Evolutionary conservation across 2,888 invertebrate genomes (phyloP).

Genomic region (Oligia strigilis): DNA sequence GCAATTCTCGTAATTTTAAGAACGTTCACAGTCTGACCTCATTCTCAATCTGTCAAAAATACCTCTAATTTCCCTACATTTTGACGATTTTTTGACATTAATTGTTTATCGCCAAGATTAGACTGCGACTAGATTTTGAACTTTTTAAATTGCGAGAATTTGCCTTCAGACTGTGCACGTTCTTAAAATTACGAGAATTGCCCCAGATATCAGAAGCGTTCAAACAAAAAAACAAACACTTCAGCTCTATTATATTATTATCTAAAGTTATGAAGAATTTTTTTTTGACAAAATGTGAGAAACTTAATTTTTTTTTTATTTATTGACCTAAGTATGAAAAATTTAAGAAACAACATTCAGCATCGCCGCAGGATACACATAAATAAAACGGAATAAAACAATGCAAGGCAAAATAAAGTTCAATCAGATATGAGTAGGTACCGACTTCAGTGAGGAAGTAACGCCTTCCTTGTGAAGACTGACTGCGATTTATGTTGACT

Average conservation of each 20-base stretch:
- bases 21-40: too few species aligned
- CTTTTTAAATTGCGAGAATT: too few species aligned
- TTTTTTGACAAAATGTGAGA: neutral
- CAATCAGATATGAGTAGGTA: constrained; percentile 21
- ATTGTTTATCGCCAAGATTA: too few species aligned
- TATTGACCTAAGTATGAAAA: neutral
- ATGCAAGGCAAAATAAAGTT: constrained; percentile 23
- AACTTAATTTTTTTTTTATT: neutral
- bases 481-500: constrained; percentile 28
- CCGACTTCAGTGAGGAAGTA: neutral
- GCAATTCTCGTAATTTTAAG: too few species aligned
- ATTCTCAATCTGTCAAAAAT: too few species aligned
- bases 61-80: too few species aligned
- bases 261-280: neutral
- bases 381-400: constrained; percentile 32
- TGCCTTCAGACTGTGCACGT: too few species aligned
- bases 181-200: too few species aligned
- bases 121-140: too few species aligned
- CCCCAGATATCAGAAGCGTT: too few species aligned
- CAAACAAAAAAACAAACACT: neutral
- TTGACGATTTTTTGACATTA: too few species aligned
- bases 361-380: constrained; percentile 4
- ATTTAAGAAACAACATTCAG: constrained; percentile 2
- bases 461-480: constrained; percentile 10
- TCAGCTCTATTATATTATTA: neutral